phyloP scores from a whole-genome alignment of 2,113 vertebrate species.

The Cromileptes altivelis region DNA sequence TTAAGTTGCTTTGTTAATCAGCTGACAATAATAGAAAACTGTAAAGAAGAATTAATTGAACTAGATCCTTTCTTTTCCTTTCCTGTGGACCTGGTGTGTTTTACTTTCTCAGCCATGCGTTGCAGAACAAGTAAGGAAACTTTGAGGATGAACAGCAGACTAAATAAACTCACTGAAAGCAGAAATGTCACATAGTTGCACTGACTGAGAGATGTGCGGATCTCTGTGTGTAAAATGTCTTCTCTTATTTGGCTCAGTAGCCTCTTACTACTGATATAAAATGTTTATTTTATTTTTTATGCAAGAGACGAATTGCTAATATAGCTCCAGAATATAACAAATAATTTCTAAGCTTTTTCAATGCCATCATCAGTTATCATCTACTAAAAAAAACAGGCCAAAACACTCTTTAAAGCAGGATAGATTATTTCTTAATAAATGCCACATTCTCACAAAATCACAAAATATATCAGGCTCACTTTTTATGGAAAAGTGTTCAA shows the following conservation, averaged over 20 bases:
- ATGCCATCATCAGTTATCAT: neutral
- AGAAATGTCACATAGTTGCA: slow-evolving; percentile 52
- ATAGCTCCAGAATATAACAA: neutral
- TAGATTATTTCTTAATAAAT: neutral
- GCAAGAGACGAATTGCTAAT: neutral
- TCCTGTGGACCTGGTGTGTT: slow-evolving; percentile 54
- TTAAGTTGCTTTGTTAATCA: neutral
- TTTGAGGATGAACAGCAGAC: slow-evolving; percentile 74
- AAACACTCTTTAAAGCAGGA: neutral
- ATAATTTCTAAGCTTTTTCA: neutral
- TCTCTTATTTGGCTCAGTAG: neutral
- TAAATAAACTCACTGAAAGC: slow-evolving; percentile 77
- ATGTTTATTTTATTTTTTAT: neutral
- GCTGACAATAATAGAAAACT: slow-evolving; percentile 4
- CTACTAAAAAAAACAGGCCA: neutral
- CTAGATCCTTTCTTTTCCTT: slow-evolving; percentile 12
- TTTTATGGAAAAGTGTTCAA: neutral
- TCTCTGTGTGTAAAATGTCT: neutral
- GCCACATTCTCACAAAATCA: neutral
- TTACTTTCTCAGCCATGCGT: slow-evolving; percentile 62
- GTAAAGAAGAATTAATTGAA: slow-evolving; percentile 37
- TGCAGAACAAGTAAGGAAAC: slow-evolving; percentile 60
- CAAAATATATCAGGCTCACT: neutral
- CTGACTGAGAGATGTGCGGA: slow-evolving; percentile 37
- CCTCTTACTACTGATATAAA: neutral